Evolutionary conservation across 1,140 invertebrate genomes (phyloP), one percentile per base, ranked within the genome.

Genomic region (Saccostrea glomerata): DNA sequence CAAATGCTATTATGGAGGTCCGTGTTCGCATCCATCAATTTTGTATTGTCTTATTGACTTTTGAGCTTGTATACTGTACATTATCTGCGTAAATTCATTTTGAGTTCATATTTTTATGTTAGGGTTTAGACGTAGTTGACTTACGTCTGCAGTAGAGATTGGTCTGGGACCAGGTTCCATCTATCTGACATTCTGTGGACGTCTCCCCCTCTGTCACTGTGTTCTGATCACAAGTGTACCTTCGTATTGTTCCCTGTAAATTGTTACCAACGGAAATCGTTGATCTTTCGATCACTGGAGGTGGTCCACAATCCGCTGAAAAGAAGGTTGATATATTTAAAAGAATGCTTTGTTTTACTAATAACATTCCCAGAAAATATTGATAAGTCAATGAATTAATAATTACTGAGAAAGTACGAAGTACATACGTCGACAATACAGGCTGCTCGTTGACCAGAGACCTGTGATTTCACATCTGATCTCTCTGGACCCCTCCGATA

Each of bases 111-210:
- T 47, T 6, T 47, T 47, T 2, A 47, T 7, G 6, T 47, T 2
- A 47, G 9, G 47, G 13, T 60, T 20, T 60, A 60, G 20, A 60
- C 17, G 15, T 58, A 58, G 11, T 17, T 4, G 15, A 85, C 56
- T 85, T 63, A 85, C 84, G 56, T 85, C 84, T 58, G 25, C 84
- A 85, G 23, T 58, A 25, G 20, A 85, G 25, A 85, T 85, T 60
- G 5, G 9, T 56, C 20, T 85, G 17, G 0, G 84, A 58, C 84
- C 84, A 85, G 3, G 13, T 58, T 60, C 84, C 84, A 60, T 85
- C 56, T 60, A 36, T n/a, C 23, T 36, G 20, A 60, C 84, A 85
- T 23, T 15, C 2, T 23, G 25, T 58, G 9, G 56, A 17, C 30
- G 84, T 56, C 17, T 58, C 56, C 17, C 84, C 84, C 25, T 60